Percentiles rank a stretch among this genome's conserved stretches.
Evolutionary conservation across 2,113 vertebrate species (phyloP).

Genomic region (Salvator merianae): DNA sequence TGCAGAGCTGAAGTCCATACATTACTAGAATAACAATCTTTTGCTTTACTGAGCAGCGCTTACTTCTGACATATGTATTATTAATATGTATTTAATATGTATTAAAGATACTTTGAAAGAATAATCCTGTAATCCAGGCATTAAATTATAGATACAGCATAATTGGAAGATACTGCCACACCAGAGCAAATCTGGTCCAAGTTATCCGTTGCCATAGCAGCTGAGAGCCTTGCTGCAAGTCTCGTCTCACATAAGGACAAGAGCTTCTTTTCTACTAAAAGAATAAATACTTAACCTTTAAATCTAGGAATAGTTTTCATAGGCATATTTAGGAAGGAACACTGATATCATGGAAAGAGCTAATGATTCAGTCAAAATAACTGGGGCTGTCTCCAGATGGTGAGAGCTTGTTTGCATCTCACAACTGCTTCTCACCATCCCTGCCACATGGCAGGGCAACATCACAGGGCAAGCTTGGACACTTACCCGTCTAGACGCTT

Average conservation of each 20-base stretch:
- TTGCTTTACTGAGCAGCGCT: too few species aligned
- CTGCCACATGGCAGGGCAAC: too few species aligned
- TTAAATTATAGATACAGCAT: neutral
- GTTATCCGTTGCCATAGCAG: neutral
- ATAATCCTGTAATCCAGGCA: neutral
- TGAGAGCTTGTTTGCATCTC: too few species aligned
- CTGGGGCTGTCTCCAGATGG: too few species aligned
- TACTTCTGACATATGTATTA: too few species aligned
- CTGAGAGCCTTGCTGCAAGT: neutral
- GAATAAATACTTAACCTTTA: neutral
- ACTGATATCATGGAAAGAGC: neutral
- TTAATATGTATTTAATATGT: too few species aligned
- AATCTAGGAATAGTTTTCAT: neutral
- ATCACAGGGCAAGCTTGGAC: too few species aligned
- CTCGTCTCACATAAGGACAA: conserved; percentile 4
- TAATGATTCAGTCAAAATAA: neutral
- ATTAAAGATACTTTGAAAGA: neutral
- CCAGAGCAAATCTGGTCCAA: neutral
- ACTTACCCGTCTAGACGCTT: too few species aligned
- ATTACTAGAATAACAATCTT: too few species aligned
- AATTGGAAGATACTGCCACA: neutral
- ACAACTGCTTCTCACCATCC: too few species aligned
- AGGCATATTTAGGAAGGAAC: neutral
- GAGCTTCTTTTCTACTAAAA: neutral
- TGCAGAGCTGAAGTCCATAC: neutral